Base-by-base conservation (phyloP, 2,888 invertebrate genomes). In the Eumacrocentrus americanus region DNA sequence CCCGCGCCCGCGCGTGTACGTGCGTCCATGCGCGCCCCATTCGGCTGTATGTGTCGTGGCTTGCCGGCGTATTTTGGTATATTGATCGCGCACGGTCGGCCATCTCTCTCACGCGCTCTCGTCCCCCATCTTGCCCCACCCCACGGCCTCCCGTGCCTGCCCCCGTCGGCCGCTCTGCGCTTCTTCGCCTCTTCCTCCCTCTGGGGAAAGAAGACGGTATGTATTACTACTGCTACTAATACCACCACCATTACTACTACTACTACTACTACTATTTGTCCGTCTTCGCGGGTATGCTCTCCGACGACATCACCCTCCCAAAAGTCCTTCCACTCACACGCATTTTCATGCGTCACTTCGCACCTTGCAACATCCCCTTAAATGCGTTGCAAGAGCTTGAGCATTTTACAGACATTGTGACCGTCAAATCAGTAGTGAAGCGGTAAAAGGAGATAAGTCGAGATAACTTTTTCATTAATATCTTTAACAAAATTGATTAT, bases 41-140 rank as follows among this genome's bases (percentile, higher is more conserved):
- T 54, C 14, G 54, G 42, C 11, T 67, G 64, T 69, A 65, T 65
- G 70, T 70, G 73, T 69, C 69, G 71, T 73, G 74, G 72, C 72
- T 75, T 78, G 77, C 75, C 77, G 76, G 76, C 76, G 79, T 80
- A 80, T 80, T 80, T 80, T 80, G 80, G 79, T 80, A 80, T 80
- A 80, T 80, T 80, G 80, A 80, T 80, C 80, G 81, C 73, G 75
- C 75, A 75, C 75, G 73, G 75, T 76, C 75, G 75, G 73, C 79
- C 77, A 75, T 74, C 74, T 71, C 74, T 68, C 64, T 72, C 69
- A 71, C 73, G 66, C 72, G 67, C 71, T 70, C 69, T 23, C 20
- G 34, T 44, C 60, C 52, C 66, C 62, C 47, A 48, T 55, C 60
- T 57, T 61, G 47, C 47, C 60, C 64, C 60, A 46, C 63, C 63